These are phyloP conservation scores for Octonoba sinensis DNA, from an alignment of 2,888 invertebrate species.

Conservation along the genomic window DNA sequence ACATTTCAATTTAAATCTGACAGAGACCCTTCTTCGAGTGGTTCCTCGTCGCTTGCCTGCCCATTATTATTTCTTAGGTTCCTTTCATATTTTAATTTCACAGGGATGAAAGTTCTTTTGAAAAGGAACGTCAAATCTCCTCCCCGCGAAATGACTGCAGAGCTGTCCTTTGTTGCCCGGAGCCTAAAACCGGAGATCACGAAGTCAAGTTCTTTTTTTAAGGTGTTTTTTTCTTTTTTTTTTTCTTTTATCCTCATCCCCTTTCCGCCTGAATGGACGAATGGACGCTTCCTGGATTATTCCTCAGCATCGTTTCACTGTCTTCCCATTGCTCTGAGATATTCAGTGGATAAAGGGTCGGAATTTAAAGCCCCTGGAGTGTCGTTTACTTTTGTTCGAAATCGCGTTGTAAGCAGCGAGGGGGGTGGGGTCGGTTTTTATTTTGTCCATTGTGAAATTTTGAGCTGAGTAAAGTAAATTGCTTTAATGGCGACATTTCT, in stretches of 20 bases:
- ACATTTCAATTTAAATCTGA: constrained; percentile 38
- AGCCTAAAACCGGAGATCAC: constrained; percentile 31
- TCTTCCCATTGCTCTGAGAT: constrained; percentile 1
- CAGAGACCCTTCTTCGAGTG: constrained; percentile 21
- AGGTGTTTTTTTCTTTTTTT: too few species aligned
- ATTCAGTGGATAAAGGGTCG: neutral
- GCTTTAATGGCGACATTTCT: too few species aligned
- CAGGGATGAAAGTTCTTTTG: constrained; percentile 6
- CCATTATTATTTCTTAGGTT: constrained; percentile 22
- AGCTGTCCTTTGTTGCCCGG: constrained; percentile 20
- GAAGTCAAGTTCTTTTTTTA: constrained; percentile 4
- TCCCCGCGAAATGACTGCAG: constrained; percentile 24
- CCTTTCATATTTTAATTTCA: constrained; percentile 41
- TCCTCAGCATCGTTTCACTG: neutral
- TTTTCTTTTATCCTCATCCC: neutral
- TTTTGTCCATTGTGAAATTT: too few species aligned
- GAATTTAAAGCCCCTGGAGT: too few species aligned
- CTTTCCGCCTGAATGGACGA: constrained; percentile 6
- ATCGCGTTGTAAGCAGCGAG: too few species aligned
- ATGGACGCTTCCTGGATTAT: constrained; percentile 27
- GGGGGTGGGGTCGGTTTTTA: too few species aligned
- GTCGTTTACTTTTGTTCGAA: too few species aligned
- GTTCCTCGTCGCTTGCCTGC: constrained; percentile 31
- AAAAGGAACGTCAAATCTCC: constrained; percentile 16
- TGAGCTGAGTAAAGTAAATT: too few species aligned